A percentile compares a stretch with the other conserved stretches of the same genome.
phyloP scores from a whole-genome alignment of 2,113 vertebrate genomes.

The Ceyx cyanopectus region DNA sequence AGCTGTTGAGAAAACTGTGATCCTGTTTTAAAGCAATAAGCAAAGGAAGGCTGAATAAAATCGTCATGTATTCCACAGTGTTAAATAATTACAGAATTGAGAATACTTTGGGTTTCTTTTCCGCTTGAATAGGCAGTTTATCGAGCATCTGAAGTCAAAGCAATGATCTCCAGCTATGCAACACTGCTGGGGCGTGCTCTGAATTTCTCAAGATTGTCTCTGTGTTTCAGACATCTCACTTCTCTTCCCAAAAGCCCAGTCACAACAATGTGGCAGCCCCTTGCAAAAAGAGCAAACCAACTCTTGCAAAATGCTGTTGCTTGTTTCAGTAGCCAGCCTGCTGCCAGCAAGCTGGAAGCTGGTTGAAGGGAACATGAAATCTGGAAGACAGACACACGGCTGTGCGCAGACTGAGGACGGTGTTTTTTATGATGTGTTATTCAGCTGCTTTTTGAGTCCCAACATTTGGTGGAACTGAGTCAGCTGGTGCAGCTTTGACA shows the following conservation, averaged over 20 bases:
- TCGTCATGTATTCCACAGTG: neutral
- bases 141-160: neutral
- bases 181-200: neutral
- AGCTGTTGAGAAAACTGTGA: constrained; percentile 33
- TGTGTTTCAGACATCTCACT: neutral
- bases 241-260: neutral
- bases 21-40: constrained; percentile 15
- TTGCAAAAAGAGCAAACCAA: neutral
- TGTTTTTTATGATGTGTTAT: constrained; percentile 7
- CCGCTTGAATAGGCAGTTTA: neutral
- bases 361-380: neutral
- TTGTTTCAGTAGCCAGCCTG: neutral
- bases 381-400: neutral
- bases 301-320: neutral
- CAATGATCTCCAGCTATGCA: neutral
- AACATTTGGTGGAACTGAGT: neutral
- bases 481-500: neutral
- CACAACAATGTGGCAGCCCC: neutral
- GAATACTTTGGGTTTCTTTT: neutral
- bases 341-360: neutral
- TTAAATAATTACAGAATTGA: constrained; percentile 29
- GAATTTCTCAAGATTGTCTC: neutral
- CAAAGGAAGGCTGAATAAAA: constrained; percentile 24
- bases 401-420: neutral
- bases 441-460: constrained; percentile 6